These are phyloP conservation scores for Didymodactylos carnosus DNA, from an alignment of 2,888 invertebrate genomes.

Conservation along the genomic window DNA sequence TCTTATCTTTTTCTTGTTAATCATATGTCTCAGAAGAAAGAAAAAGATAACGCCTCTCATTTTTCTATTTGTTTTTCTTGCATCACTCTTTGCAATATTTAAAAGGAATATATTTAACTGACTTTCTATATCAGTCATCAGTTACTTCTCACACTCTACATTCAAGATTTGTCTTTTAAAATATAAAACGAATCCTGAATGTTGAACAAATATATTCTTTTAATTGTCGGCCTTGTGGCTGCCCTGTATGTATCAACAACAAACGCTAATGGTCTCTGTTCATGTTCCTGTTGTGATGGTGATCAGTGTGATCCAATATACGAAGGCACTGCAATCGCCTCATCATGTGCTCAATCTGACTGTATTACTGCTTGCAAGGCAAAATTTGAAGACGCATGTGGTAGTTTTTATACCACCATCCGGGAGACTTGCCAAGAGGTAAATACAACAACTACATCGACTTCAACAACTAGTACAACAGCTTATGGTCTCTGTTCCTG, in stretches of 20 bases:
- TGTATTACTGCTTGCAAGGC: neutral
- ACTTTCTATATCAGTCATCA: too few relatives aligned
- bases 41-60: too few relatives aligned
- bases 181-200: neutral
- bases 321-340: neutral
- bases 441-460: neutral
- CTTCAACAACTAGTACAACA: neutral
- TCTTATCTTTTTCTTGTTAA: too few relatives aligned
- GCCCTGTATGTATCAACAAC: neutral
- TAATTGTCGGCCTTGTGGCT: neutral
- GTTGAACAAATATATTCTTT: neutral
- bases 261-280: neutral
- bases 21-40: too few relatives aligned
- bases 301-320: neutral
- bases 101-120: too few relatives aligned
- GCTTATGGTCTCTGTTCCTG: neutral
- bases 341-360: neutral
- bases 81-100: too few relatives aligned
- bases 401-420: neutral
- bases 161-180: neutral
- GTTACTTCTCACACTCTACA: too few relatives aligned
- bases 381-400: neutral
- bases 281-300: neutral
- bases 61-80: too few relatives aligned
- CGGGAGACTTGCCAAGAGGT: neutral